Conservation (phyloP, 92 coral and sea anemone genomes). For the Epizoanthus fatuus region DNA sequence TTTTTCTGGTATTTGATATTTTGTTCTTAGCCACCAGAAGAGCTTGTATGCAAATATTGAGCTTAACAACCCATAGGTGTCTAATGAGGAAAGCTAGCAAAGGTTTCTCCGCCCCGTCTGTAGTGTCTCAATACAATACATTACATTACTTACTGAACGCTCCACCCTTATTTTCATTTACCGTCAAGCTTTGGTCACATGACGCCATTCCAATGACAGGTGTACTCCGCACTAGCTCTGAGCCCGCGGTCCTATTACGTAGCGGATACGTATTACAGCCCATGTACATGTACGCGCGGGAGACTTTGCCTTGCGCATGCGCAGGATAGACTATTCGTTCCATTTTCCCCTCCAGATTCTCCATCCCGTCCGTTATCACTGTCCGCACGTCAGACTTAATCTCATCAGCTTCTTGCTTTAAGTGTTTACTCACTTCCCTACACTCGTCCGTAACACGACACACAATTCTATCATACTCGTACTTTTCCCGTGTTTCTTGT, state of each 20-base stretch:
- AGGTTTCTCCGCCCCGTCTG: background rate
- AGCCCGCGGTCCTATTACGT: background rate
- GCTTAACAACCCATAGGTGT: no score
- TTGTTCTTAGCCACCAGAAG: no score
- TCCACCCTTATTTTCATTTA: slow-evolving; percentile 4
- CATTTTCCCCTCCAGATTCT: slow-evolving; percentile 67
- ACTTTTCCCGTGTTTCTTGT: slow-evolving; percentile 43
- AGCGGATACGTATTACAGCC: slow-evolving; percentile 4
- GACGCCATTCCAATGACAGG: slow-evolving; percentile 12
- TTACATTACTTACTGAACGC: slow-evolving; percentile 26
- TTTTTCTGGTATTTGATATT: no score
- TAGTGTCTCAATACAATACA: background rate
- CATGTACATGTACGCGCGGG: slow-evolving; percentile 35
- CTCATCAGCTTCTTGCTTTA: slow-evolving; percentile 81
- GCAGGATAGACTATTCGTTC: slow-evolving; percentile 43
- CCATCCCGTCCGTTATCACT: slow-evolving; percentile 66
- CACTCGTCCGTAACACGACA: slow-evolving; percentile 86
- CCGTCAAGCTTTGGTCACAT: slow-evolving; percentile 8
- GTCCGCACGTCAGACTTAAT: slow-evolving; percentile 78
- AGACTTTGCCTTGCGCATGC: slow-evolving; percentile 3
- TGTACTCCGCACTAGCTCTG: slow-evolving; percentile 24
- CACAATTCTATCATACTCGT: slow-evolving; percentile 69
- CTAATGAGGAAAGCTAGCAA: background rate
- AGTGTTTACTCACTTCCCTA: slow-evolving; percentile 76
- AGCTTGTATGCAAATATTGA: no score